These are phyloP conservation scores for Potamarius usumacintae DNA, from an alignment of 2,113 vertebrate species.

Conservation along the genomic window DNA sequence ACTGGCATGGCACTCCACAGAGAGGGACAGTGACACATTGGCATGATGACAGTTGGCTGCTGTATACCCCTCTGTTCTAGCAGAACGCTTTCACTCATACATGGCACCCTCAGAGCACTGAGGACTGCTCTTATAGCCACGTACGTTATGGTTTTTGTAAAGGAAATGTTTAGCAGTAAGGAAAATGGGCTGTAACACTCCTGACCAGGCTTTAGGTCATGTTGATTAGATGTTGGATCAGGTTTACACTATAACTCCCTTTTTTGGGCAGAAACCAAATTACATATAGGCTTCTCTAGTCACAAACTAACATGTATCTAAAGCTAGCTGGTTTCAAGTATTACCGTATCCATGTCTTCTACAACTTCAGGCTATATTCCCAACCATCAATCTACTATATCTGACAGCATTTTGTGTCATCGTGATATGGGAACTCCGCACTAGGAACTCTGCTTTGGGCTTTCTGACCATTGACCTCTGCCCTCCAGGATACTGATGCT, in stretches of 20 bases:
- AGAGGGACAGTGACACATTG: not conserved
- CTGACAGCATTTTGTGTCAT: conserved; percentile 36
- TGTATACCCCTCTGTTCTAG: conserved; percentile 15
- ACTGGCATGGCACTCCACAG: not conserved
- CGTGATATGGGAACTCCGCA: conserved; percentile 42
- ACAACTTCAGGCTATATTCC: conserved; percentile 26
- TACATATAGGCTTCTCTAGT: not conserved
- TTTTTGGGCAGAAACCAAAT: not conserved
- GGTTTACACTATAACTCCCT: not conserved
- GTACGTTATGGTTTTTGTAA: not conserved
- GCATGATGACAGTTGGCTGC: conserved; percentile 20
- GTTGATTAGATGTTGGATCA: not conserved
- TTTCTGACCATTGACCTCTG: conserved; percentile 45
- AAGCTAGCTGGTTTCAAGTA: not conserved
- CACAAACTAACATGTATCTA: not conserved
- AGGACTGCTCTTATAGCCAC: not conserved
- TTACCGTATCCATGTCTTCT: not conserved
- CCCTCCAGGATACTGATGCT: conserved; percentile 29
- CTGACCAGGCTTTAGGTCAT: conserved; percentile 15
- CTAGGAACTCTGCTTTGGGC: conserved; percentile 21
- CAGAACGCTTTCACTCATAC: conserved; percentile 24
- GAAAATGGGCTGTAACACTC: not conserved
- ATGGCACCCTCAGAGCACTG: not conserved
- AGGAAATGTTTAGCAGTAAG: not conserved
- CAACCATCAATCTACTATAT: conserved; percentile 25